Base-by-base conservation (phyloP, 23 tunicate genomes). In the Styela plicata region DNA sequence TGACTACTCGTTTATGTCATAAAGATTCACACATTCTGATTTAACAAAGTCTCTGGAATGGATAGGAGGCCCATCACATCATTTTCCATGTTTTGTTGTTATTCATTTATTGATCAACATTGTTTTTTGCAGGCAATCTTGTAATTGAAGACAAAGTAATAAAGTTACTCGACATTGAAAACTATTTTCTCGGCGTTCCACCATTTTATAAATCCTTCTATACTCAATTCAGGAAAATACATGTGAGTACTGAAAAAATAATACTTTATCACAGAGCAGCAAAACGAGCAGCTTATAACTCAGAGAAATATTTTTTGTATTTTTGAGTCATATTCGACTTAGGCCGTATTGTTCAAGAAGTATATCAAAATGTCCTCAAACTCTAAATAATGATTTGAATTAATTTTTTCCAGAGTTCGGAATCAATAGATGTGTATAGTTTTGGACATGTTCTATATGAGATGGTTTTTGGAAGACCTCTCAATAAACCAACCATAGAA, bases 391-490 rank as follows among this genome's bases (percentile, higher is more conserved):
- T 66, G 17, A 18, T 5, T 66, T 16, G 13, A 24, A 32, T 73
- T 23, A 30, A 18, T 24, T 33, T 24, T 73, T 75, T 52, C 5
- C 81, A 93, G 98, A 93, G 98, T 82, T 88, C 98, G 1, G 98
- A 93, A 78, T 74, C 93, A 13, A 87, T 93, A 2, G 98, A 93
- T 63, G 98, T 93, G 7, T 93, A 93, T 82, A 88, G 98, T 64
- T 93, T 93, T 82, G 98, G 98, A 24, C 98, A 93, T 24, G 77
- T 93, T n/a, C 61, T 93, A 28, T 93, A 77, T 67, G 98, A 93
- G 81, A 88, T 93, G 89, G 93, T 88, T 24, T 93, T 67, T 70
- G 98, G 98, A 2, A 82, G 85, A 35, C 98, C 88, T 44, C 83
- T 93, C 21, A 88, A 93, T 64, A 79, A 93, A 77, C 83, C 98